Evolutionary conservation across 2,797 vertebrate genomes (phyloP), one percentile per base, ranked within the genome.

Genomic region (Oryzias sinensis): DNA sequence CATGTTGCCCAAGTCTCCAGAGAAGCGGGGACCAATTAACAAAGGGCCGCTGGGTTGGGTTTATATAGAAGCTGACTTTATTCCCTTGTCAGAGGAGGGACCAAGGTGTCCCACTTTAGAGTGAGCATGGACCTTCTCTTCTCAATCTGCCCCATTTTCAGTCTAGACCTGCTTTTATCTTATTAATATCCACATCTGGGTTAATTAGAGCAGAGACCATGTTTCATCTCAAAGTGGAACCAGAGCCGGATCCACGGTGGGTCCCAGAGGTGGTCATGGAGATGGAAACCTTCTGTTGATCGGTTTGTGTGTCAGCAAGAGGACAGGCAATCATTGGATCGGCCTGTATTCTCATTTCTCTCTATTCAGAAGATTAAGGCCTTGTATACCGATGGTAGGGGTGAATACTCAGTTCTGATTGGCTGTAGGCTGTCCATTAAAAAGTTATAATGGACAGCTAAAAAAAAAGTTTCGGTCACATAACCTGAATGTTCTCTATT

Each of bases 171-270:
- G 80, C 82, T 89, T 92, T 89, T 79, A 80, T 89, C 77, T 85
- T 92, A 93, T 92, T 91, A 91, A 92, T 91, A 91, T 84, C 88
- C 68, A 86, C 83, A 91, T 92, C 83, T 93, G 89, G 92, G 92
- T 92, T 93, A 93, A 93, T 93, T 88, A 91, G 89, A 74, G 89
- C 71, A 49, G 89, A 91, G 90, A 86, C 87, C 74, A 44, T 52
- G 74, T 81, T 87, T 81, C 74, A 73, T 84, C 66, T 69, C 80
- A 82, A 88, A 90, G 84, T 87, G 77, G 77, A 85, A 90, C 71
- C 83, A 77, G 72, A 62, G 59, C 70, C 72, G 40, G 47, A 74
- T 71, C 77, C 82, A 74, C 70, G 56, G 77, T 62, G 67, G 74
- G 70, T 70, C 72, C 62, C 55, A 70, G 52, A 60, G 73, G 66